Base-by-base conservation (phyloP, 2,888 invertebrate species). In the Caenorhabditis drosophilae region DNA sequence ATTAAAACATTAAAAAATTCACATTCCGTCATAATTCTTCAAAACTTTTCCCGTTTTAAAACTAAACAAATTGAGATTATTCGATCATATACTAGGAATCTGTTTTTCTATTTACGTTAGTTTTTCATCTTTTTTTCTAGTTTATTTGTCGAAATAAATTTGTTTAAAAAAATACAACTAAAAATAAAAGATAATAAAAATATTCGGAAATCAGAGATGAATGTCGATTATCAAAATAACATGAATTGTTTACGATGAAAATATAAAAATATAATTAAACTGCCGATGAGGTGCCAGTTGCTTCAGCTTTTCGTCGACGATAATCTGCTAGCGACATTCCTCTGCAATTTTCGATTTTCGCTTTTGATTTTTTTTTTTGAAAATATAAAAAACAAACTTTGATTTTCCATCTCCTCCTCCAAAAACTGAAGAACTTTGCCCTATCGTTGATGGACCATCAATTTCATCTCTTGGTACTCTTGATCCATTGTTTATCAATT, bases 281-380 rank as follows among this genome's bases (percentile, higher is more conserved):
- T 31, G 42, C 42, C 15, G 42, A 23, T 35, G 47, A 11, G 12
- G 47, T n/a, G 7, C 35, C 31, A 7, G 47, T 16, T 11, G 31
- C 18, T 47, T 47, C 47, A 35, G 47, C 47, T 35, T 35, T 40
- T 22, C 52, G 27, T 15, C 41, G 41, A 23, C 52, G 52, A 31
- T 52, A 52, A 41, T 52, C 52, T 7, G 25, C 52, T 15, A 52
- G 15, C n/a, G 52, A 52, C 4, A 52, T 20, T 12, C 52, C 52
- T 52, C 52, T 52, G 44, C 9, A 52, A 52, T 18, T 41, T 15
- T 12, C 12, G 22, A 18, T 38, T 50, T 47, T 47, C n/a, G 27
- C 31, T 27, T 31, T 47, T 26, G 31, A 31, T 31, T 31, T 31
- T 31, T 31, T 9, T 9, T 31, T 31, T 31, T 31, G 31, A 31